These are phyloP conservation scores for Megaptera novaeangliae DNA, from an alignment of 2,113 vertebrate genomes.

Conservation along the genomic window DNA sequence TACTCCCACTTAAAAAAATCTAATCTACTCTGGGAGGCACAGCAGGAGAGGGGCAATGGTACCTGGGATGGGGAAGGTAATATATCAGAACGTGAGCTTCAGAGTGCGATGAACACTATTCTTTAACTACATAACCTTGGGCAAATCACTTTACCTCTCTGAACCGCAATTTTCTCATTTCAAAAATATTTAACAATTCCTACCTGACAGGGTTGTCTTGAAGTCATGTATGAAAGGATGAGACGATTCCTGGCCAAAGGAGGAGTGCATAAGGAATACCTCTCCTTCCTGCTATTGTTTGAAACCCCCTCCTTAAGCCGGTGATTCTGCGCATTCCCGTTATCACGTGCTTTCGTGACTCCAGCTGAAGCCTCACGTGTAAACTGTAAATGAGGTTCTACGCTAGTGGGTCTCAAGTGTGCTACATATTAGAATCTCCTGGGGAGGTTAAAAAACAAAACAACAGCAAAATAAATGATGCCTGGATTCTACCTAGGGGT, in stretches of 20 bases:
- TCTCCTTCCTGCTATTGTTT: background rate
- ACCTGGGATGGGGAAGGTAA: too few relatives aligned
- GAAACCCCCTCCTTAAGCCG: background rate
- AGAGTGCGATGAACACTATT: background rate
- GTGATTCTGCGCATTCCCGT: background rate
- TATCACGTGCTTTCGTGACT: rapidly evolving
- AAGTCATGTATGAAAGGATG: background rate
- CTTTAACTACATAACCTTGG: background rate
- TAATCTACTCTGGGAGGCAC: background rate
- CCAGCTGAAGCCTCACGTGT: background rate
- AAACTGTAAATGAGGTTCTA: background rate
- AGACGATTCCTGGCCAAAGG: background rate
- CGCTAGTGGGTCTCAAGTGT: background rate
- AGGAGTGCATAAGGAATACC: background rate
- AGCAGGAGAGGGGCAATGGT: background rate
- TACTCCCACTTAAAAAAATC: background rate
- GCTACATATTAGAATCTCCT: background rate
- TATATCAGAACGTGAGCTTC: background rate
- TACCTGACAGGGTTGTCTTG: background rate
- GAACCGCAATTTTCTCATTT: background rate
- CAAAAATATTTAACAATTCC: background rate
- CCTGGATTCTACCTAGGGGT: background rate
- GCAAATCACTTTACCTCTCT: background rate
- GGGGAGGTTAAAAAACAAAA: background rate
- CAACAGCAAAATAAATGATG: background rate